A percentile compares a stretch with the other conserved stretches of the same genome.
phyloP scores from a whole-genome alignment of 2,113 vertebrate genomes.

The Corapipo altera region DNA sequence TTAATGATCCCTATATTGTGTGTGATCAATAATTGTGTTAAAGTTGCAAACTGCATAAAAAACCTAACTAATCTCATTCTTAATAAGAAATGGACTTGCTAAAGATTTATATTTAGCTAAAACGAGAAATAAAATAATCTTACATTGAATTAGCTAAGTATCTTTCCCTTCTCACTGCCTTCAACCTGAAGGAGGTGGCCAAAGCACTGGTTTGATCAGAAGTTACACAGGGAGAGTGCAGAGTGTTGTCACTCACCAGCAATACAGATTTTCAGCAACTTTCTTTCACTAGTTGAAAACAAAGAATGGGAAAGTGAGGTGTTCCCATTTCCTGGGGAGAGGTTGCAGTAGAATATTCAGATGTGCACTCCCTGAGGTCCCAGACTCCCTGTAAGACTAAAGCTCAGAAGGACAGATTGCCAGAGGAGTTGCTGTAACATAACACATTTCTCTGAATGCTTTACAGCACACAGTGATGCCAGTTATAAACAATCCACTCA shows the following conservation, averaged over 20 bases:
- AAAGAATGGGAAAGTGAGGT: not conserved
- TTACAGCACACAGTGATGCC: not conserved
- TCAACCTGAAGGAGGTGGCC: not conserved
- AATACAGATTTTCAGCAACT: not conserved
- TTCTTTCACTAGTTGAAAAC: not conserved
- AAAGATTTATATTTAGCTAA: not conserved
- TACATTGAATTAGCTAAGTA: not conserved
- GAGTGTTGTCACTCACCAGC: not conserved
- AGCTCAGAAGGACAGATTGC: not conserved
- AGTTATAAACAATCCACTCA: not conserved
- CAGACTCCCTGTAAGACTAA: not conserved
- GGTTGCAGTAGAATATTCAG: not conserved
- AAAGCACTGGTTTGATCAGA: not conserved
- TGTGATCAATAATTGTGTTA: not conserved
- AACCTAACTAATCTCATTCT: not conserved
- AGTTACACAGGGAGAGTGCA: not conserved
- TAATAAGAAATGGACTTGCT: not conserved
- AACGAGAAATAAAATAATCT: not conserved
- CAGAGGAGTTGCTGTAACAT: not conserved
- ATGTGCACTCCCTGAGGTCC: not conserved
- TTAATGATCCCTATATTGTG: not conserved
- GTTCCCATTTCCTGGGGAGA: not conserved
- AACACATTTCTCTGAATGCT: accelerated
- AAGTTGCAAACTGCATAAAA: not conserved
- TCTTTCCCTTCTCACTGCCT: not conserved